Percentiles rank a stretch among this genome's conserved stretches.
phyloP scores from a whole-genome alignment of 2,113 vertebrate genomes.

The Otis tarda region DNA sequence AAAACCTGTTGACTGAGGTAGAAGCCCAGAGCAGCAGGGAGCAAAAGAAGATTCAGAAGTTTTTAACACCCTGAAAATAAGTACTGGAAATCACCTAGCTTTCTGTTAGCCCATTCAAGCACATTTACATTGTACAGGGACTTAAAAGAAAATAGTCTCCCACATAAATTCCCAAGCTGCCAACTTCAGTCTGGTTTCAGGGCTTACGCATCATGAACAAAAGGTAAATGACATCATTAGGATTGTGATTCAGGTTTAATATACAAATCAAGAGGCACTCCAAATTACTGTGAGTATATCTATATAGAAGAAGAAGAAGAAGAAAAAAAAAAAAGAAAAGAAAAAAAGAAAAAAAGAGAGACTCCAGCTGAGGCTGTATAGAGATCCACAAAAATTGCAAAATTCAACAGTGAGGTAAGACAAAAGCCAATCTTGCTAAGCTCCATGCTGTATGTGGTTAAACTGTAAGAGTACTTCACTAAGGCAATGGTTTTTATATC shows the following conservation, averaged over 20 bases:
- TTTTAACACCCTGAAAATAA: conserved; percentile 14
- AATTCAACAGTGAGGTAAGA: neutral
- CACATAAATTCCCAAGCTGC: neutral
- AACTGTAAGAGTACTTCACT: neutral
- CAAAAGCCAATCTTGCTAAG: neutral
- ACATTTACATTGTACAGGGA: neutral
- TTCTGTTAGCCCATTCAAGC: neutral
- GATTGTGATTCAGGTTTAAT: neutral
- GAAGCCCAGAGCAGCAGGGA: neutral
- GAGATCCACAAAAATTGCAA: neutral
- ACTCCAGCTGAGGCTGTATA: neutral
- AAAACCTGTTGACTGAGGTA: conserved; percentile 36
- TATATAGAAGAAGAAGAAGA: rapidly evolving
- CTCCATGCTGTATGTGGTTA: neutral
- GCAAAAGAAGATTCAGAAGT: neutral
- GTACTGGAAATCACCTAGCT: neutral
- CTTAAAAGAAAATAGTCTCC: neutral
- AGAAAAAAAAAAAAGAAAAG: rapidly evolving
- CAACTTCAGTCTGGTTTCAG: neutral
- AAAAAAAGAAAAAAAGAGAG: rapidly evolving
- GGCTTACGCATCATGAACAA: neutral
- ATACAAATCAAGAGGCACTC: neutral
- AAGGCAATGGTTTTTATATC: neutral
- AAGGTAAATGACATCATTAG: neutral
- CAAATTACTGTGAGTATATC: neutral